Percentiles rank a stretch among this genome's conserved stretches.
phyloP scores from a whole-genome alignment of 2,113 vertebrate species.

The Protobothrops mucrosquamatus region DNA sequence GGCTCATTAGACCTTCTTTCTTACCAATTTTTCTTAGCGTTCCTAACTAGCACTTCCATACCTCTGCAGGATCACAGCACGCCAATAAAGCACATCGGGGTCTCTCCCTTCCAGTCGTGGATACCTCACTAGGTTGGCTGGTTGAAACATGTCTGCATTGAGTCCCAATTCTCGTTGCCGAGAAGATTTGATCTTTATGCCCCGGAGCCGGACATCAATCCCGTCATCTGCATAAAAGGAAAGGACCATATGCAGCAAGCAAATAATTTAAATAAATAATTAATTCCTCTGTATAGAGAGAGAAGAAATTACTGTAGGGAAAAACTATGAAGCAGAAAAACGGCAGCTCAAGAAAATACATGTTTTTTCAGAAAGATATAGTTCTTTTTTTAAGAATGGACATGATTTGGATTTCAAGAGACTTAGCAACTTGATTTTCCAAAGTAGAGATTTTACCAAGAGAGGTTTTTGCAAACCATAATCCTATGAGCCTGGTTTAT shows the following conservation, averaged over 20 bases:
- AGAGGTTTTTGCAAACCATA: background rate
- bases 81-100: conserved; percentile 87
- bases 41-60: conserved; percentile 37
- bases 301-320: background rate
- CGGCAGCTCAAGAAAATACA: background rate
- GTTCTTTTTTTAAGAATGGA: background rate
- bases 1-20: background rate
- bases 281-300: background rate
- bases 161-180: conserved; percentile 90
- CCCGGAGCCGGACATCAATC: conserved; percentile 92
- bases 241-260: rapidly evolving
- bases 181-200: conserved; percentile 95
- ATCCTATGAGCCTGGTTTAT: background rate
- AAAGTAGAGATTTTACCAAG: background rate
- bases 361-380: background rate
- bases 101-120: conserved; percentile 92
- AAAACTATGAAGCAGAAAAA: background rate
- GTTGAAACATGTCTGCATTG: conserved; percentile 93
- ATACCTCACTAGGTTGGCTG: conserved; percentile 90
- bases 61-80: conserved; percentile 90
- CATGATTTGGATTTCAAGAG: background rate
- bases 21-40: background rate
- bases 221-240: conserved; percentile 81
- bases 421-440: background rate
- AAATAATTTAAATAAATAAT: rapidly evolving